These are phyloP conservation scores for Drosophila tanythrix DNA, from an alignment of 2,888 invertebrate species.

Conservation along the genomic window DNA sequence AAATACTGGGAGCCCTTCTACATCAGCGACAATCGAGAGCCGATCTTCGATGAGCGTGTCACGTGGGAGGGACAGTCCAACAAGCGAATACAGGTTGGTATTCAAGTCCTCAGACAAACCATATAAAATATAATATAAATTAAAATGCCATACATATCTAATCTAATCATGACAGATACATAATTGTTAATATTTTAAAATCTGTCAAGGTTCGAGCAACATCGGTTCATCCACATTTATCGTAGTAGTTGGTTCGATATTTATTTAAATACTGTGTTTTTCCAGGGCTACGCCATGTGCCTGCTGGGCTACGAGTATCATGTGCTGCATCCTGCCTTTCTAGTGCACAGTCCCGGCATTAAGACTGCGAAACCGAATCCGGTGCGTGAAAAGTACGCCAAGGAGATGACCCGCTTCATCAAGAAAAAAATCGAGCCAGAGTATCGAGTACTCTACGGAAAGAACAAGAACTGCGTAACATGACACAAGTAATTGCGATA, in stretches of 20 bases:
- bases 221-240: background rate
- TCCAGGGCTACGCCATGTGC: slow-evolving; percentile 93
- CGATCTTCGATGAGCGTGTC: slow-evolving; percentile 94
- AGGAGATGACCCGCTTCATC: slow-evolving; percentile 86
- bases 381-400: slow-evolving; percentile 86
- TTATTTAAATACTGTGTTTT: background rate
- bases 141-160: background rate
- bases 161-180: background rate
- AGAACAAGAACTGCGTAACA: slow-evolving; percentile 87
- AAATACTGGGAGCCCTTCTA: slow-evolving; percentile 96
- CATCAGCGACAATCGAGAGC: slow-evolving; percentile 94
- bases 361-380: slow-evolving; percentile 88
- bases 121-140: background rate
- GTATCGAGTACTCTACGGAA: slow-evolving; percentile 91
- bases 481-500: slow-evolving; percentile 24
- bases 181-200: background rate
- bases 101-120: background rate
- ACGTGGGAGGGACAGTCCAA: slow-evolving; percentile 94
- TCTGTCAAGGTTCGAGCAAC: background rate
- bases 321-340: slow-evolving; percentile 94
- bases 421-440: slow-evolving; percentile 91
- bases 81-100: slow-evolving; percentile 80
- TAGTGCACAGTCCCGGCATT: slow-evolving; percentile 95
- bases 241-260: background rate
- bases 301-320: slow-evolving; percentile 95